phyloP scores from a whole-genome alignment of 2,113 vertebrate species.

The Periophthalmus modestus region DNA sequence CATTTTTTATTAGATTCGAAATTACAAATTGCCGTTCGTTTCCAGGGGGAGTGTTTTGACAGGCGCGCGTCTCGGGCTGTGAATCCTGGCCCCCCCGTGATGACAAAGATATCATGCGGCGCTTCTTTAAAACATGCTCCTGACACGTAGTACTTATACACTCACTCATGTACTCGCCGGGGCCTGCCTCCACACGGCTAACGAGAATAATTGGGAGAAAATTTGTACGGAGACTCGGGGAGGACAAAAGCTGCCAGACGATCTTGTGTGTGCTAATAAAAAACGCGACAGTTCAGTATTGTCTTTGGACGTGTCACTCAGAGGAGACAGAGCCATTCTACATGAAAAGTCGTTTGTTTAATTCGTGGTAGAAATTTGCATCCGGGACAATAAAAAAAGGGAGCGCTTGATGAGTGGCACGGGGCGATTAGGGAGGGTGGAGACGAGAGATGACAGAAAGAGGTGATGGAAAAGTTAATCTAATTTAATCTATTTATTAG shows the following conservation, averaged over 20 bases:
- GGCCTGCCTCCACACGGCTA: conserved; percentile 76
- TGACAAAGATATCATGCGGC: conserved; percentile 86
- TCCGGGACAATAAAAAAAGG: conserved; percentile 67
- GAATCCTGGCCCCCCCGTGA: conserved; percentile 76
- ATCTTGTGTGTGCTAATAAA: conserved; percentile 80
- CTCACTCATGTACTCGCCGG: conserved; percentile 79
- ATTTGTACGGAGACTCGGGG: conserved; percentile 58
- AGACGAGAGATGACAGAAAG: neutral
- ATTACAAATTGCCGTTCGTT: conserved; percentile 73
- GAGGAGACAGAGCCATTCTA: conserved; percentile 69
- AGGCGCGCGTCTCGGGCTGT: conserved; percentile 74
- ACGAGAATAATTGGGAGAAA: conserved; percentile 73
- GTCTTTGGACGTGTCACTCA: conserved; percentile 77
- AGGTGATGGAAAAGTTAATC: conserved; percentile 1
- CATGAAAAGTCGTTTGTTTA: conserved; percentile 57
- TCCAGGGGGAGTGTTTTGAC: conserved; percentile 79
- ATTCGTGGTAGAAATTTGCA: conserved; percentile 75
- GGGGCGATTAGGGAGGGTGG: conserved; percentile 15
- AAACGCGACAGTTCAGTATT: conserved; percentile 75
- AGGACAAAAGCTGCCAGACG: conserved; percentile 80
- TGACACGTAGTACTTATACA: conserved; percentile 85
- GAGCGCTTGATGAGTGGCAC: conserved; percentile 45
- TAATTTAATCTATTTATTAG: neutral
- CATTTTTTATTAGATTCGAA: conserved; percentile 80
- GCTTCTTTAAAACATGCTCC: conserved; percentile 83